A percentile compares a stretch with the other conserved stretches of the same genome.
Conservation (phyloP, 2,797 vertebrate species). For the Heliangelus exortis region DNA sequence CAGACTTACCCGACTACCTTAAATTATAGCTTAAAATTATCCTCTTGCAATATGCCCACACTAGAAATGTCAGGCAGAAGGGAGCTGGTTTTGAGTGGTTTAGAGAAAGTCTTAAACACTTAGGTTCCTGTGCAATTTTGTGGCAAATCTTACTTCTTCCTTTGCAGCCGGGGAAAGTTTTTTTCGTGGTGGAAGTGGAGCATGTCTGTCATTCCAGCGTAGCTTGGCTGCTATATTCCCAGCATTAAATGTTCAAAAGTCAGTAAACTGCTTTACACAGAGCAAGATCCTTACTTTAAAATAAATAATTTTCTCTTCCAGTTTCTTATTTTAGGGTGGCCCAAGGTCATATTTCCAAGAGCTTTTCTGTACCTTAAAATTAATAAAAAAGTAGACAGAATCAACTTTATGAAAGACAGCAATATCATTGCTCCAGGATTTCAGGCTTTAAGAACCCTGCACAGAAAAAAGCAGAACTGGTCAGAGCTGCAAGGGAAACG, state of each 20-base stretch:
- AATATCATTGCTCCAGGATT: background rate
- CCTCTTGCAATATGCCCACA: constrained; percentile 24
- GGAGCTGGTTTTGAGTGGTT: constrained; percentile 19
- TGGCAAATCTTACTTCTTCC: constrained; percentile 43
- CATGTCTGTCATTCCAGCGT: background rate
- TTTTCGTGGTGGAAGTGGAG: constrained; percentile 7
- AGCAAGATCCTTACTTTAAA: background rate
- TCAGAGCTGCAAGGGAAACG: background rate
- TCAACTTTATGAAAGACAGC: background rate
- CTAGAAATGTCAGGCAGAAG: constrained; percentile 32
- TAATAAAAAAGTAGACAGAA: background rate
- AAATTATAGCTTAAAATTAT: constrained; percentile 39
- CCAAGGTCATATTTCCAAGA: background rate
- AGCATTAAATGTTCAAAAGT: background rate
- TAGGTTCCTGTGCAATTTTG: constrained; percentile 45
- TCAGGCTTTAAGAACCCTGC: background rate
- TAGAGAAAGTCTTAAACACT: constrained; percentile 44
- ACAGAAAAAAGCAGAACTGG: background rate
- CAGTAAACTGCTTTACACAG: background rate
- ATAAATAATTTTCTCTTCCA: background rate
- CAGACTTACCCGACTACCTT: constrained; percentile 10
- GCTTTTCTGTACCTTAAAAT: background rate
- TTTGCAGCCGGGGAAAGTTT: constrained; percentile 29
- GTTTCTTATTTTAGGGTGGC: background rate
- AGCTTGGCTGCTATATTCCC: background rate